Conservation (phyloP, 2,888 invertebrate species). For the Emmelina monodactyla region DNA sequence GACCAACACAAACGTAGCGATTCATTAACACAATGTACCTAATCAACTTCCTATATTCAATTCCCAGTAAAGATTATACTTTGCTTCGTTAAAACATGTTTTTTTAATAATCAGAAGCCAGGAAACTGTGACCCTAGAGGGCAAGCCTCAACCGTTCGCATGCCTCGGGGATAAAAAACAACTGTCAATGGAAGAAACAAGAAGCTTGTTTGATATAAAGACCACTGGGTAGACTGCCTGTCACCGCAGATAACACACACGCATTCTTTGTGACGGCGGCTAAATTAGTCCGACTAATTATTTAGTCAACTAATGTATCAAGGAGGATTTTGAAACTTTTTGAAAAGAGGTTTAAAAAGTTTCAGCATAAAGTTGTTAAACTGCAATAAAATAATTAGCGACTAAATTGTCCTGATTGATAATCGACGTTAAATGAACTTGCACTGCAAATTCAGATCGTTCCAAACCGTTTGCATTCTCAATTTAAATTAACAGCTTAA, state of each 20-base stretch:
- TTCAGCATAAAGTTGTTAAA: no score
- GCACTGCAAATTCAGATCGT: no score
- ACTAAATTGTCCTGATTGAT: no score
- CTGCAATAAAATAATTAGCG: no score
- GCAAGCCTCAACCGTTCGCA: conserved; percentile 22
- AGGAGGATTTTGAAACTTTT: no score
- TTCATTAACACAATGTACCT: conserved; percentile 1
- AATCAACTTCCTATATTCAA: conserved; percentile 21
- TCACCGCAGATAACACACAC: conserved; percentile 41
- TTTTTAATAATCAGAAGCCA: conserved; percentile 34
- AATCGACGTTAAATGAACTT: no score
- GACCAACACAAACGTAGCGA: not conserved
- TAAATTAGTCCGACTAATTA: no score
- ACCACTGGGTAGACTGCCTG: conserved; percentile 45
- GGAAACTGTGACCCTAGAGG: conserved; percentile 45
- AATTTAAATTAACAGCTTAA: no score
- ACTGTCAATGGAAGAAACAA: conserved; percentile 11
- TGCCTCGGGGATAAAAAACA: conserved; percentile 38
- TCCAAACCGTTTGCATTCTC: no score
- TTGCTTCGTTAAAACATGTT: conserved; percentile 33
- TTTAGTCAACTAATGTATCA: no score
- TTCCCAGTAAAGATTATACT: conserved; percentile 32
- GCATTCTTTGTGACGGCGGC: not conserved
- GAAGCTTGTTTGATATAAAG: not conserved
- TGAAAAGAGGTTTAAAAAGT: no score